Evolutionary conservation across 2,888 invertebrate genomes (phyloP).

Genomic region (Sarcophaga rosellei): DNA sequence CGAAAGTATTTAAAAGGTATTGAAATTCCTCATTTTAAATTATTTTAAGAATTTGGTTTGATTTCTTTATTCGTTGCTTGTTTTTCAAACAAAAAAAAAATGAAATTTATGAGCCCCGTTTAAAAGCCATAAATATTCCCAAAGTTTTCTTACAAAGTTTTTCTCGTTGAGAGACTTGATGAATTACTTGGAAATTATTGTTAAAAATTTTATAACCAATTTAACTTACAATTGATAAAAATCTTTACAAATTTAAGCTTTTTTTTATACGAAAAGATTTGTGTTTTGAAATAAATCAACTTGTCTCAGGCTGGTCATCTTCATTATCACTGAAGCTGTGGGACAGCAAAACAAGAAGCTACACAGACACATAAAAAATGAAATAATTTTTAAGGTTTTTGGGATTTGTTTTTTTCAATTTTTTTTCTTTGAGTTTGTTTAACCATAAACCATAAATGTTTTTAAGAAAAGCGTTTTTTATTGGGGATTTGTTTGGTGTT

Average conservation of each 20-base stretch:
- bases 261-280: slow-evolving; percentile 26
- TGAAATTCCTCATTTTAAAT: not conserved
- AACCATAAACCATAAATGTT: slow-evolving; percentile 56
- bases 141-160: slow-evolving; percentile 9
- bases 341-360: slow-evolving; percentile 58
- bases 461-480: not conserved
- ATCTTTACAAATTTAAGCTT: slow-evolving; percentile 64
- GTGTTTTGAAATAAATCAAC: slow-evolving; percentile 55
- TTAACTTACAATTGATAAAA: slow-evolving; percentile 55
- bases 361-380: slow-evolving; percentile 25
- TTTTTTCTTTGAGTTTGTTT: slow-evolving; percentile 16
- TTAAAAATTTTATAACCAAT: slow-evolving; percentile 54
- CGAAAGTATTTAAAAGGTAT: too few relatives aligned
- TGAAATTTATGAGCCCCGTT: slow-evolving; percentile 18
- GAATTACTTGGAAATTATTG: slow-evolving; percentile 64
- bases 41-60: not conserved
- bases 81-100: not conserved
- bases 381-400: slow-evolving; percentile 18
- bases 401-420: too few relatives aligned
- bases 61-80: not conserved
- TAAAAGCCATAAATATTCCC: slow-evolving; percentile 24
- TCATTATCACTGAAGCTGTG: slow-evolving; percentile 4
- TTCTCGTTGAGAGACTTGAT: slow-evolving; percentile 48
- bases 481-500: not conserved
- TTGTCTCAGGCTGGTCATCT: slow-evolving; percentile 55